Evolutionary conservation across 2,113 vertebrate genomes (phyloP).

Genomic region (Sylvilagus bachmani): DNA sequence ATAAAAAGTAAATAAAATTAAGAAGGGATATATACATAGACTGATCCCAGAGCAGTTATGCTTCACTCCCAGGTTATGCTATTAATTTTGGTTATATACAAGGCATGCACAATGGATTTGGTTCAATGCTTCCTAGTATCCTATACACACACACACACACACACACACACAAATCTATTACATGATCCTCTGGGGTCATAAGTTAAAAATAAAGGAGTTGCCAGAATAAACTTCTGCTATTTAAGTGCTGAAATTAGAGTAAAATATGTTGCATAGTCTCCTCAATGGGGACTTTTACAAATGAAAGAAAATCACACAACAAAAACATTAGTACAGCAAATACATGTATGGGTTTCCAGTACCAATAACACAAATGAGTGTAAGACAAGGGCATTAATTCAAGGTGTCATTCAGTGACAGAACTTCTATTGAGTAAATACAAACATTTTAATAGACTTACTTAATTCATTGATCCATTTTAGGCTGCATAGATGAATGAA

Average conservation of each 20-base stretch:
- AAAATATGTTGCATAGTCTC: not conserved
- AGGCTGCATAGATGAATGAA: not conserved
- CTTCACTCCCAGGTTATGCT: not conserved
- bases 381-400: not conserved
- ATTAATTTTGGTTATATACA: not conserved
- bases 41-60: not conserved
- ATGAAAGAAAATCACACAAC: not conserved
- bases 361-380: not conserved
- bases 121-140: not conserved
- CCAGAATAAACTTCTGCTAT: not conserved
- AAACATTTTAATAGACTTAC: slow-evolving; percentile 39
- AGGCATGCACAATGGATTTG: not conserved
- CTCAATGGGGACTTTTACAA: not conserved
- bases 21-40: not conserved
- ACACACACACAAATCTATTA: not conserved
- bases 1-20: too few species aligned
- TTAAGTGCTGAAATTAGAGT: not conserved
- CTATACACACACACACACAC: not conserved
- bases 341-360: not conserved
- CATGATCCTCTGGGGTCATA: not conserved
- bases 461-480: slow-evolving; percentile 53
- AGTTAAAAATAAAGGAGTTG: not conserved
- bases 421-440: not conserved
- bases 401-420: not conserved
- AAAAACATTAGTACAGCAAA: not conserved